Evolutionary conservation across 2,797 vertebrate species (phyloP).

Genomic region (Phalloptychus januarius): DNA sequence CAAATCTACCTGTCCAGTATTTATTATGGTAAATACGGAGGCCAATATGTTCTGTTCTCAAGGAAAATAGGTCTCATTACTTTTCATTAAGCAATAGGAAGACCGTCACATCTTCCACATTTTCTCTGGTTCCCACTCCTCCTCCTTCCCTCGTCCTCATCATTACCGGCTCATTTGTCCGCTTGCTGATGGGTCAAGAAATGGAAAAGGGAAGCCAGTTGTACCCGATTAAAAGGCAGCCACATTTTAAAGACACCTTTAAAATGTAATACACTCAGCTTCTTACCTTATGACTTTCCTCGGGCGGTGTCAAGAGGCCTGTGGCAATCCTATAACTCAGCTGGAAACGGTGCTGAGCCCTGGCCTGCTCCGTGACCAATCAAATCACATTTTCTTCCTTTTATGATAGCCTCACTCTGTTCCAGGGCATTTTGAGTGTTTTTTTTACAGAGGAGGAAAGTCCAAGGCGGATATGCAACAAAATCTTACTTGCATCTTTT

Average conservation of each 20-base stretch:
- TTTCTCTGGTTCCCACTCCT: neutral
- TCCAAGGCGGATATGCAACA: slow-evolving; percentile 21
- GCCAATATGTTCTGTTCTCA: slow-evolving; percentile 39
- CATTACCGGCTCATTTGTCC: slow-evolving; percentile 14
- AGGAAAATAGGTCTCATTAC: slow-evolving; percentile 58
- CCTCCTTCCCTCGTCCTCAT: neutral
- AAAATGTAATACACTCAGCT: neutral
- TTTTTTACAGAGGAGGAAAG: slow-evolving; percentile 17
- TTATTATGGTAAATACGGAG: slow-evolving; percentile 45
- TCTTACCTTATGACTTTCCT: slow-evolving; percentile 19
- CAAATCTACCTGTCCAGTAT: slow-evolving; percentile 17
- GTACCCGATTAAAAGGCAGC: slow-evolving; percentile 21
- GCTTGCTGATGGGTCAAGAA: neutral
- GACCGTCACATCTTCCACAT: slow-evolving; percentile 22
- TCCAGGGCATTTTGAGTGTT: slow-evolving; percentile 25
- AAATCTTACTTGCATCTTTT: neutral
- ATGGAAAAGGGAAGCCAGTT: neutral
- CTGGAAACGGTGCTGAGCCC: slow-evolving; percentile 32
- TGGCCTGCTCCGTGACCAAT: slow-evolving; percentile 43
- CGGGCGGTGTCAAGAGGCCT: slow-evolving; percentile 16
- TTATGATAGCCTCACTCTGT: slow-evolving; percentile 19
- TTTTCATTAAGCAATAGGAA: slow-evolving; percentile 53
- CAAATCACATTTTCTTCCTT: slow-evolving; percentile 33
- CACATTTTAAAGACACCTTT: slow-evolving; percentile 12
- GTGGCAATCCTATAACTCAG: slow-evolving; percentile 28